Percentiles rank a stretch among this genome's conserved stretches.
Conservation (phyloP, 2,113 vertebrate genomes). For the Oriolus oriolus region DNA sequence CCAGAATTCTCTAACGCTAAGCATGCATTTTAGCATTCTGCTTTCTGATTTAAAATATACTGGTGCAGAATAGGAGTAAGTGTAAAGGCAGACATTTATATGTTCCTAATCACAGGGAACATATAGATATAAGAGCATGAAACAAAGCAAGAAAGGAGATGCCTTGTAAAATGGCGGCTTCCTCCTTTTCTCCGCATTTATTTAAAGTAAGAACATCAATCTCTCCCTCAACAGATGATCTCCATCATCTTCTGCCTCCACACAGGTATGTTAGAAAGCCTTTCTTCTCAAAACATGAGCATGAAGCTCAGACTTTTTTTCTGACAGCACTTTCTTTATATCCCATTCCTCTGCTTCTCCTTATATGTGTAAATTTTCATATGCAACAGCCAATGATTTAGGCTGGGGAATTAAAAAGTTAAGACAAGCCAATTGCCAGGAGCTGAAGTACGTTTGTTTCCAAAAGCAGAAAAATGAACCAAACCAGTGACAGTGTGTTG, state of each 20-base stretch:
- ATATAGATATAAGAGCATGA: accelerated
- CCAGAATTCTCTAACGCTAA: not conserved
- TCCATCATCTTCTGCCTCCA: not conserved
- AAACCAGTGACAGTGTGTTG: not conserved
- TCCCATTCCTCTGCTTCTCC: not conserved
- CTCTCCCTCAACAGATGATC: not conserved
- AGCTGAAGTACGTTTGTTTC: not conserved
- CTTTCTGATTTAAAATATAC: not conserved
- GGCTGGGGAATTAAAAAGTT: not conserved
- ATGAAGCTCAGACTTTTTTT: not conserved
- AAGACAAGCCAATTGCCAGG: not conserved
- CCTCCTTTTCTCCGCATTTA: not conserved
- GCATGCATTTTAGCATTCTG: not conserved
- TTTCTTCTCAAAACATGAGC: not conserved
- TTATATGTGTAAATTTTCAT: not conserved
- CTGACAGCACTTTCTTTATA: not conserved
- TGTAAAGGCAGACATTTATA: not conserved
- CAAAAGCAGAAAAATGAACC: not conserved
- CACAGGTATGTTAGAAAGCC: not conserved
- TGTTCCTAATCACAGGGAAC: not conserved
- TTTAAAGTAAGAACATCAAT: not conserved
- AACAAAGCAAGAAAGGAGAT: not conserved
- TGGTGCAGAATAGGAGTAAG: not conserved
- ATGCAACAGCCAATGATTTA: not conserved
- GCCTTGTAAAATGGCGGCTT: not conserved